Base-by-base conservation (phyloP, 2,888 invertebrate species). In the Serripes groenlandicus region DNA sequence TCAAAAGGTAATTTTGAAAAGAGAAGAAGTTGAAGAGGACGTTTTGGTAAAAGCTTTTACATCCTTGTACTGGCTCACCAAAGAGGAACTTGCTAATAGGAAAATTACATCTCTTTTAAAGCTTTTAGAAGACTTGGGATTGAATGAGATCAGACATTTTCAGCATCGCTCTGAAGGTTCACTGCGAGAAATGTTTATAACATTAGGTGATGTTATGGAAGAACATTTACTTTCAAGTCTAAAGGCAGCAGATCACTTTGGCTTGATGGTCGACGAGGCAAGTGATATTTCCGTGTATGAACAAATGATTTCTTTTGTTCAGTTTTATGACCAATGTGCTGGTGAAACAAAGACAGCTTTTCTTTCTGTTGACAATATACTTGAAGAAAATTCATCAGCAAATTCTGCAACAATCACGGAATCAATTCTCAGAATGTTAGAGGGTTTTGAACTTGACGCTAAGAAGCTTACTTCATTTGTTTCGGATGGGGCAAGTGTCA, bases 261-360 rank as follows among this genome's bases (percentile, higher is more conserved):
- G 75, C 15, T 21, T 68, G 30, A 21, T 75, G 30, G 54, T 68
- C 23, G 75, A 68, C 34, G 75, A 75, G 35, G 75, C 32, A 23
- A 75, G 54, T 34, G 68, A 75, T 26, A 75, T 75, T 23, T 68
- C 68, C 34, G 54, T 75, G 3, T 52, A n/a, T 21, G 68, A 75
- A 26, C 75, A 75, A 32, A 75, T 75, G 75, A 56, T 75, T 3
- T 26, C 75, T 28, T 75, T 75, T 75, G 75, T 64, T 15, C 64
- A 75, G 52, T 66, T 75, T 54, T 71, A 71, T 71, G 71, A 71
- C 56, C n/a, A 30, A 56, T 2, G 1, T 71, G 32, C 1, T 3
- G n/a, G 4, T 30, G 71, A 71, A 5, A 3, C 3, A 3, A 71
- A 71, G 5, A 54, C 54, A 30, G 56, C 32, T 32, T 71, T 71